A percentile compares a stretch with the other conserved stretches of the same genome.
Conservation (phyloP, 64 coral and sea anemone species). For the Montipora foliosa region DNA sequence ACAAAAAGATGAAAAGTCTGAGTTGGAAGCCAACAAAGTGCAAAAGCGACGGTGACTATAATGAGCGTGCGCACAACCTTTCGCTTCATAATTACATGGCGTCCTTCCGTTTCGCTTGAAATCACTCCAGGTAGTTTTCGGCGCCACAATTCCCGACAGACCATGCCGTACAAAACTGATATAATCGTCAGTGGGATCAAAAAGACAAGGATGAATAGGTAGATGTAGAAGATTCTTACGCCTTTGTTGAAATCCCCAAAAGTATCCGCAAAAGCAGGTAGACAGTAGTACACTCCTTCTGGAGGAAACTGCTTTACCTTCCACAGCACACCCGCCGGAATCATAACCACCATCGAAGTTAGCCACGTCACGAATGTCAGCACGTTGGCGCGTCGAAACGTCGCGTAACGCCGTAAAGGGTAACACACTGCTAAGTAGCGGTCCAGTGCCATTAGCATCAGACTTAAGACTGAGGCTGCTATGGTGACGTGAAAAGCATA, state of each 20-base stretch:
- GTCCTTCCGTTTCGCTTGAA: neutral
- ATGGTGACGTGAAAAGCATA: conserved; percentile 4
- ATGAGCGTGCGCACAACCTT: conserved; percentile 14
- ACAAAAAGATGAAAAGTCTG: neutral
- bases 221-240: neutral
- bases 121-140: neutral
- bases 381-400: conserved; percentile 5
- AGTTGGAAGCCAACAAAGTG: conserved; percentile 19
- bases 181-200: neutral
- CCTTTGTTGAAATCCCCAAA: neutral
- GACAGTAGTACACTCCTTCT: neutral
- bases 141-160: neutral
- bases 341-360: neutral
- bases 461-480: neutral
- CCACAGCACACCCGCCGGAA: neutral
- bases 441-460: conserved; percentile 4
- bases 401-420: neutral
- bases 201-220: neutral
- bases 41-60: conserved; percentile 1
- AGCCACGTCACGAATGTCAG: neutral
- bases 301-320: neutral
- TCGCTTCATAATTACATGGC: neutral
- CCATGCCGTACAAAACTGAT: neutral
- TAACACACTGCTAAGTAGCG: neutral
- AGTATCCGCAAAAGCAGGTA: neutral